These are phyloP conservation scores for Heterodera carotae DNA, from an alignment of 1,140 invertebrate species.

Conservation along the genomic window DNA sequence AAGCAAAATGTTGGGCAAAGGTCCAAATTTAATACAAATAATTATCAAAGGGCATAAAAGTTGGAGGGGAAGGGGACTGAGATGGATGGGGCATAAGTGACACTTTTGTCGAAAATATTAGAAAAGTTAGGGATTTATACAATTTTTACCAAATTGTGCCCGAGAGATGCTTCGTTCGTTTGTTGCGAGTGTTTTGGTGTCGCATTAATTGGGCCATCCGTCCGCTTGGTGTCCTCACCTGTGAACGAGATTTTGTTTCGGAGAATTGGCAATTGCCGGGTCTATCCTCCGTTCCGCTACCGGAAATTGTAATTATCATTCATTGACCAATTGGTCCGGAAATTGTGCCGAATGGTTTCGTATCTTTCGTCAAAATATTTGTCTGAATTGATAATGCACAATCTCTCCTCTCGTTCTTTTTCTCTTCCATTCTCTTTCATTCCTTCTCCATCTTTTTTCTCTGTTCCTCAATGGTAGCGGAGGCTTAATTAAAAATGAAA, in stretches of 20 bases:
- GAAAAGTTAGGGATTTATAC: not conserved
- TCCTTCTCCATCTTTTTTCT: not conserved
- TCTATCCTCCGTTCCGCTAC: not conserved
- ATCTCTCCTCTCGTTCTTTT: not conserved
- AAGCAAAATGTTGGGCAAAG: not conserved
- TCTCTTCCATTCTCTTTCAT: not conserved
- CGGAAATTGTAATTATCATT: not conserved
- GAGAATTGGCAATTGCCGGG: not conserved
- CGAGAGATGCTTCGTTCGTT: not conserved
- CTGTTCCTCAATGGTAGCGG: not conserved
- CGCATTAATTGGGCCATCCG: not conserved
- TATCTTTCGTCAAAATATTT: not conserved
- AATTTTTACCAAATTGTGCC: no score
- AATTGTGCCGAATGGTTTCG: not conserved
- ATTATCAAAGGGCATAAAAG: not conserved
- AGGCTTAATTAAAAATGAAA: not conserved
- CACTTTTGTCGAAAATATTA: not conserved
- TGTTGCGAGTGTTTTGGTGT: not conserved
- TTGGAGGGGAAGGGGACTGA: not conserved
- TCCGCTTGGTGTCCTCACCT: not conserved
- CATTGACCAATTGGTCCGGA: not conserved
- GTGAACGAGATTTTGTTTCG: not conserved
- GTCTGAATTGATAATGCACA: not conserved
- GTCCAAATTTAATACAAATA: slow-evolving; percentile 2
- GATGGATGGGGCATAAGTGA: no score